A percentile compares a stretch with the other conserved stretches of the same genome.
These are phyloP conservation scores for Syngnathoides biaculeatus DNA, from an alignment of 2,113 vertebrate genomes.

Conservation along the genomic window DNA sequence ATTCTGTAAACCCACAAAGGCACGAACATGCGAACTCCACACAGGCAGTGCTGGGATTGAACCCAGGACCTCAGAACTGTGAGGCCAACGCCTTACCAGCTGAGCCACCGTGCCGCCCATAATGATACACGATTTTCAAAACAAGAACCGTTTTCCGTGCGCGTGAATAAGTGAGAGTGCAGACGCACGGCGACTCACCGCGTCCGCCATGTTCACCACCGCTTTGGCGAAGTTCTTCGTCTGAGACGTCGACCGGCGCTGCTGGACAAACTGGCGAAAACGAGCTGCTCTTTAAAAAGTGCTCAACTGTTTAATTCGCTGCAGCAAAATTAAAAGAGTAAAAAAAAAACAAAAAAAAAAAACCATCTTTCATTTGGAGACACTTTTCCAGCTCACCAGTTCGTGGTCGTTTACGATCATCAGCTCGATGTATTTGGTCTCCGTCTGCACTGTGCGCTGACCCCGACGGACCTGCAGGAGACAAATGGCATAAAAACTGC, in stretches of 20 bases:
- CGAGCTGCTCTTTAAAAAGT: neutral
- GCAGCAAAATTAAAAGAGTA: too few relatives aligned
- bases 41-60: too few relatives aligned
- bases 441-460: conserved; percentile 87
- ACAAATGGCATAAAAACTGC: neutral
- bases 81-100: too few relatives aligned
- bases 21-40: too few relatives aligned
- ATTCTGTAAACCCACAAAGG: too few relatives aligned
- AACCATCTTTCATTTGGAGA: neutral
- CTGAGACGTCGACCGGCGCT: conserved; percentile 79
- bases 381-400: conserved; percentile 70
- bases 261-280: conserved; percentile 81
- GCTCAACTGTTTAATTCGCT: neutral
- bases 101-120: too few relatives aligned
- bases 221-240: conserved; percentile 98
- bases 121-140: too few relatives aligned
- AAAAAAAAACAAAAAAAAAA: neutral
- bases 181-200: conserved; percentile 71
- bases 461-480: conserved; percentile 79
- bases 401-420: conserved; percentile 93
- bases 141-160: neutral
- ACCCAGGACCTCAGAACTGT: too few relatives aligned
- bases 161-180: too few relatives aligned
- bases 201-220: conserved; percentile 93
- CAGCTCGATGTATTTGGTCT: conserved; percentile 97